A percentile compares a stretch with the other conserved stretches of the same genome.
phyloP scores from a whole-genome alignment of 92 coral and sea anemone species.

The Virgularia gustaviana region DNA sequence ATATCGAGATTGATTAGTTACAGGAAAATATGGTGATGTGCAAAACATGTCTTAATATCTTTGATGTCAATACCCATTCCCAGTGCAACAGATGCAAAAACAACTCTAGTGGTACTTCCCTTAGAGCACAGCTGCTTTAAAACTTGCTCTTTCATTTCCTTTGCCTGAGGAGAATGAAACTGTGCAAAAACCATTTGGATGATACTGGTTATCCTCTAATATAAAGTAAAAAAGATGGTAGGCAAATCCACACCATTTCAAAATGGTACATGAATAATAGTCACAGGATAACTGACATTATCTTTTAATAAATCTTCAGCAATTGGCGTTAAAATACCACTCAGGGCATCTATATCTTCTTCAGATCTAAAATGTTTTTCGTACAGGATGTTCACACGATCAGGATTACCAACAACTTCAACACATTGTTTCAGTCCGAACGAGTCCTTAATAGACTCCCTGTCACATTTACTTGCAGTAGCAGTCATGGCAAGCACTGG shows the following conservation, averaged over 20 bases:
- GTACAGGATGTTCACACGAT: constrained; percentile 30
- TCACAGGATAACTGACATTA: constrained; percentile 25
- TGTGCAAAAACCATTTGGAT: constrained; percentile 9
- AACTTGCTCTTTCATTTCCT: constrained; percentile 51
- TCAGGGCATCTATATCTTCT: constrained; percentile 24
- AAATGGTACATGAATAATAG: constrained; percentile 26
- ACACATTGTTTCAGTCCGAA: constrained; percentile 15
- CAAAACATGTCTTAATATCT: too few relatives aligned
- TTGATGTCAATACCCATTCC: constrained; percentile 72
- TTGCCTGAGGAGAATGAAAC: too few relatives aligned
- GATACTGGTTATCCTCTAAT: constrained; percentile 8
- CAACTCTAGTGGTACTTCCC: constrained; percentile 37
- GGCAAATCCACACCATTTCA: constrained; percentile 34
- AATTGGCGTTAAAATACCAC: constrained; percentile 28
- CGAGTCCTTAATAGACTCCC: constrained; percentile 18
- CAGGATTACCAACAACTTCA: constrained; percentile 36
- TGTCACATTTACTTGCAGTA: constrained; percentile 36
- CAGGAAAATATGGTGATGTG: constrained; percentile 57
- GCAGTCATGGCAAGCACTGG: constrained; percentile 40
- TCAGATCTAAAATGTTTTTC: constrained; percentile 31
- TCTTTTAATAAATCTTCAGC: constrained; percentile 28
- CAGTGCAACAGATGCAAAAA: constrained; percentile 61
- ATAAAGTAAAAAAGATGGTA: not conserved
- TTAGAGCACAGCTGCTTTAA: constrained; percentile 29
- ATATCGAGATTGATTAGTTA: constrained; percentile 54